These are phyloP conservation scores for Cryptomyrus ogoouensis DNA, from an alignment of 2,113 vertebrate species.

Conservation along the genomic window DNA sequence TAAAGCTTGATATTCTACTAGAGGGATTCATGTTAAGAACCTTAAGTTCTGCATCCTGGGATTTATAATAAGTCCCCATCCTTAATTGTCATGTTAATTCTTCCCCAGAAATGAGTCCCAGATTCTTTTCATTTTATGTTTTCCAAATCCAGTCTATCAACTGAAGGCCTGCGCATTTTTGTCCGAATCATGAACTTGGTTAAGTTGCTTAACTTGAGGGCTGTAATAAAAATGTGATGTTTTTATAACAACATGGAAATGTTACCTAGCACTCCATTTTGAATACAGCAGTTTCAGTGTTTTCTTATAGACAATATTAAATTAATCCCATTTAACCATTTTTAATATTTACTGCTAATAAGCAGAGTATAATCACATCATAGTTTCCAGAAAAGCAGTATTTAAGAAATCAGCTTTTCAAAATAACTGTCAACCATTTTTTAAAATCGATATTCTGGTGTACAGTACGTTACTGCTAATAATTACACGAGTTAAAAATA, in stretches of 20 bases:
- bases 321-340: neutral
- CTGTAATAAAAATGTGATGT: neutral
- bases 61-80: neutral
- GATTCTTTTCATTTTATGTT: neutral
- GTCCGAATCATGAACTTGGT: neutral
- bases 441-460: neutral
- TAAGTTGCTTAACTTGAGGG: neutral
- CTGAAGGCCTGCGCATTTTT: neutral
- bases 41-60: neutral
- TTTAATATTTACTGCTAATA: neutral
- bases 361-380: neutral
- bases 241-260: neutral
- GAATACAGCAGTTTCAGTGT: neutral
- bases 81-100: neutral
- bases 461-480: neutral
- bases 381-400: neutral
- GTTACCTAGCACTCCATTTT: neutral
- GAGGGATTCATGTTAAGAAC: neutral
- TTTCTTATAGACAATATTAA: neutral
- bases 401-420: neutral
- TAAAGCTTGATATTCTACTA: neutral
- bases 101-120: neutral
- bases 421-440: neutral
- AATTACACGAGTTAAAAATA: neutral
- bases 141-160: neutral